Evolutionary conservation across 2,888 invertebrate species (phyloP), one percentile per base, ranked within the genome.

Genomic region (Schizaphis graminum): DNA sequence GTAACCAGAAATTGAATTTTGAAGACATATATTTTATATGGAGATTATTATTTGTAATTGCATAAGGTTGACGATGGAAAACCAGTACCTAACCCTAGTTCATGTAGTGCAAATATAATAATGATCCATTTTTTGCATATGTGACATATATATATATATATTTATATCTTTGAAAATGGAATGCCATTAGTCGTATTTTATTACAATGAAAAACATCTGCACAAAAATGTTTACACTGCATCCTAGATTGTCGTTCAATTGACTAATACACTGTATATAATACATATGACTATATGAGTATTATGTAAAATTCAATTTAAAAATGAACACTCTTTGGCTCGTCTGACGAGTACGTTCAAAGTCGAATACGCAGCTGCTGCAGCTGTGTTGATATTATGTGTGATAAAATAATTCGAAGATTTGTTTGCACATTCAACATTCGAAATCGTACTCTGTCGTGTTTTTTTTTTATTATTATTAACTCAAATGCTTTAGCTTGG

Each of bases 391-490:
- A 85, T 85, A 44, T 85, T 44, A 47, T 47, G 86, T 44, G n/a
- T 86, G 28, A 53, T 53, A 53, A 53, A 49, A 35, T 49, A 35
- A 91, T 85, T 41, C 53, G 49, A 84, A 41, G 91, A 91, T 91
- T 91, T 91, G 84, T 91, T 53, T 53, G 77, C 77, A 53, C 91
- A 16, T 61, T 21, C 28, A 28, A 89, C 77, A 77, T 35, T 35
- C n/a, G 49, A 77, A 91, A 49, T n/a, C 24, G 53, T 26, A 44
- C 67, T 21, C 90, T n/a, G 90, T 21, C 35, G 24, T 77, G 53
- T 49, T 35, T 53, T 53, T 53, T 53, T 53, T 53, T 53, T 49
- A 11, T 53, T 53, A 53, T 53, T 53, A 53, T 53, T 35, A 77
- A 77, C 77, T 35, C 77, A 21, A 77, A 35, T 21, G 35, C 35